Conservation (phyloP, 2,888 invertebrate species). For the Anaspis maculata region DNA sequence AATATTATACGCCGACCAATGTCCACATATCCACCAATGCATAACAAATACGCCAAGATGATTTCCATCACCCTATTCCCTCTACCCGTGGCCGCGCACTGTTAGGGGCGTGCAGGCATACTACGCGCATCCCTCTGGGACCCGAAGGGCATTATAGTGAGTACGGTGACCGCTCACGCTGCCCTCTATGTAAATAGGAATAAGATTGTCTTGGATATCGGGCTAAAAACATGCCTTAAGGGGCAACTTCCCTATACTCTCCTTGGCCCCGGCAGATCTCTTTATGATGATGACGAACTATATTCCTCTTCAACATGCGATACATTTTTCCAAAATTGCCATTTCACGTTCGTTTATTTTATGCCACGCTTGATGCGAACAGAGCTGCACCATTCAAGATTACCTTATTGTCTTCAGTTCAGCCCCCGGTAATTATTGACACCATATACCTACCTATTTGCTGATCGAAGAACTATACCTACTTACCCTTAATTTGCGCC, state of each 20-base stretch:
- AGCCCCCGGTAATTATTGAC: background rate
- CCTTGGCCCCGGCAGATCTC: constrained; percentile 17
- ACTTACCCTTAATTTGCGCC: too few species aligned
- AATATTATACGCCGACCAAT: constrained; percentile 41
- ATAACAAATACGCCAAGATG: constrained; percentile 41
- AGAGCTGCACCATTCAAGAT: too few species aligned
- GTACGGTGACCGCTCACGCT: constrained; percentile 23
- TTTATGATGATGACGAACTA: constrained; percentile 31
- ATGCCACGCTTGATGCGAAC: too few species aligned
- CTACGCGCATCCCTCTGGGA: constrained; percentile 28
- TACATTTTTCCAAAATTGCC: too few species aligned
- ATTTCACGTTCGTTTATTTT: too few species aligned
- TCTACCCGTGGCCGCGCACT: too few species aligned
- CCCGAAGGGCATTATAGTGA: constrained; percentile 26
- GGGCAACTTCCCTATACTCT: background rate
- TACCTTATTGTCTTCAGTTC: too few species aligned
- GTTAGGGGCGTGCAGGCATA: too few species aligned
- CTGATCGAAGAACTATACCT: too few species aligned
- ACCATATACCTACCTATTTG: too few species aligned
- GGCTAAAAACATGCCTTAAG: constrained; percentile 11
- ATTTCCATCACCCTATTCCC: constrained; percentile 37
- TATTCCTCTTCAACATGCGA: too few species aligned
- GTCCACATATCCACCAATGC: constrained; percentile 42
- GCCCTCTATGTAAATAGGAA: constrained; percentile 32
- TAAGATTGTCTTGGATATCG: constrained; percentile 27